These are phyloP conservation scores for Cygnus olor DNA, from an alignment of 2,797 vertebrate genomes.

Conservation along the genomic window DNA sequence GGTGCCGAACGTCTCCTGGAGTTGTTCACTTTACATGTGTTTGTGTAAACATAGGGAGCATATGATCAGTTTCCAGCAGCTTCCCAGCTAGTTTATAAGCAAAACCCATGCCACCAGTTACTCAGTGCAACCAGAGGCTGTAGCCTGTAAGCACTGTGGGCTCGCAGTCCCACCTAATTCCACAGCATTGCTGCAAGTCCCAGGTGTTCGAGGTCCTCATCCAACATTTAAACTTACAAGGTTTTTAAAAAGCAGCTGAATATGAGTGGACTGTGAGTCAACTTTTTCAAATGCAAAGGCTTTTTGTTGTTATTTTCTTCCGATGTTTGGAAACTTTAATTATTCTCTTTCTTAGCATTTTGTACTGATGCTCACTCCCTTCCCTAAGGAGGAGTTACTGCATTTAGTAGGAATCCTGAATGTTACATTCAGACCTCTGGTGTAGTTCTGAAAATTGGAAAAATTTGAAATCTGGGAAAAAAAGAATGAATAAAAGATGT, in stretches of 20 bases:
- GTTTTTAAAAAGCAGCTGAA: neutral
- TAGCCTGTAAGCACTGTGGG: too few species aligned
- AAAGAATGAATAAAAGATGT: neutral
- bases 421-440: neutral
- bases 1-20: neutral
- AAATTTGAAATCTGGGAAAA: neutral
- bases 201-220: fast-evolving
- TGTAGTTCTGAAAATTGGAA: neutral
- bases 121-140: neutral
- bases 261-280: fast-evolving
- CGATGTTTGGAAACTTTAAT: neutral
- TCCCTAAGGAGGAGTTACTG: neutral
- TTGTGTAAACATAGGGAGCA: too few species aligned
- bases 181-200: neutral
- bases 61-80: neutral
- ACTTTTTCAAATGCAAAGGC: neutral
- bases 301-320: neutral
- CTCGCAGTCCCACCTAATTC: fast-evolving
- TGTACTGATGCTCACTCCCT: neutral
- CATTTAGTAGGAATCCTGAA: neutral
- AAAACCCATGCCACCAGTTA: fast-evolving
- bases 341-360: neutral
- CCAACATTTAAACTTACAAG: neutral
- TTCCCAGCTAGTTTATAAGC: neutral
- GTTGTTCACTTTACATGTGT: neutral